Base-by-base conservation (phyloP, 2,888 invertebrate species). In the Lampropteryx suffumata region DNA sequence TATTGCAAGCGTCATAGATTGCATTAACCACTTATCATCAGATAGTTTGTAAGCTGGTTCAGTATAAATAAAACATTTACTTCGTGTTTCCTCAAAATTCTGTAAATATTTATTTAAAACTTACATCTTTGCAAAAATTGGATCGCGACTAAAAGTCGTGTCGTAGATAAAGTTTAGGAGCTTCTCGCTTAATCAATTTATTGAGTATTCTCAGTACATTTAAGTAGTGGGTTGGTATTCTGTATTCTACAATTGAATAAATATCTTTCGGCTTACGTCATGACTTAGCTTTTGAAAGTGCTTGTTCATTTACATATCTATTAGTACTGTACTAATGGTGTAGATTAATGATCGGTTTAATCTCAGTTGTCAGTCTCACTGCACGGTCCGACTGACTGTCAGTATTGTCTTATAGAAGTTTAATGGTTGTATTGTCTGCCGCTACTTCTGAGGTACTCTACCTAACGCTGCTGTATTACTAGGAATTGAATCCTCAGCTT, bases 281-380 rank as follows among this genome's bases (percentile, higher is more conserved):
- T 43, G 48, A 43, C 36, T 56, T 46, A 43, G 64, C 51, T 62
- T 62, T 66, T 55, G 54, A 49, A 68, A 63, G 59, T 62, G 59
- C 52, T 60, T 51, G 62, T 59, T 47, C 59, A 70, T 70, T 68
- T 70, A 66, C 66, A 70, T 70, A 70, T 68, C 67, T 65, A 58
- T 59, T 58, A 56, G 59, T 56, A 44, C 50, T 61, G 51, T 42
- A 8, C 56, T 61, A 61, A 58, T 59, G 59, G 56, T 39, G 39
- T 45, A 51, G 58, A 61, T 65, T 63, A 69, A 72, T 69, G 55
- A 51, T 47, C 53, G 59, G 58, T 60, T 54, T 57, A 63, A 65
- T 53, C 58, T 69, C 55, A 50, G 46, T 50, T 48, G 61, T 53
- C 59, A 54, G 48, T 40, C 36, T 39, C 53, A 14, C 33, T 34